Conservation (phyloP, 2,888 invertebrate genomes). For the Noctua janthe region DNA sequence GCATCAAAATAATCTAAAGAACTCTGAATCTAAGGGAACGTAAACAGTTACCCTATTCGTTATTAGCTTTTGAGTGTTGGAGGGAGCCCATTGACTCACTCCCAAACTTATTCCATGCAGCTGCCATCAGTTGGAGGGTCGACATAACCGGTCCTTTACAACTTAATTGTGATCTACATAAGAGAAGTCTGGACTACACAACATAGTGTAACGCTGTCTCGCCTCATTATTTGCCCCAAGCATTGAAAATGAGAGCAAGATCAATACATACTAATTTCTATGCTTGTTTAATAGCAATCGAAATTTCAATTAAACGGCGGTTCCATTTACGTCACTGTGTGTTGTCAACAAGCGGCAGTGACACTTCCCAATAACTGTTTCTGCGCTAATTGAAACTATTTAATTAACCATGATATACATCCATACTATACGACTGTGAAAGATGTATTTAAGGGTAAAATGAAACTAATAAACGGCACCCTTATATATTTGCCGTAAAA, state of each 20-base stretch:
- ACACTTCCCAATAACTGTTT: slow-evolving; percentile 15
- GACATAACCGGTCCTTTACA: slow-evolving; percentile 10
- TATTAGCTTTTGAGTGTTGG: background rate
- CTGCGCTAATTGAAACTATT: slow-evolving; percentile 25
- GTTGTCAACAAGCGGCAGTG: background rate
- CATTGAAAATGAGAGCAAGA: background rate
- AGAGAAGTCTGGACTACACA: background rate
- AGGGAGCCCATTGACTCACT: background rate
- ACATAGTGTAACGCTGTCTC: background rate
- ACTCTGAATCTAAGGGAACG: background rate
- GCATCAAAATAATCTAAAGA: background rate
- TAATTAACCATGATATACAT: slow-evolving; percentile 14
- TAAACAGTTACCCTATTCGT: background rate
- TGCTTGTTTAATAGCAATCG: slow-evolving; percentile 5
- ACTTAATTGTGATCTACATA: background rate
- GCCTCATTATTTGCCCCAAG: background rate
- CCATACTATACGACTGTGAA: background rate
- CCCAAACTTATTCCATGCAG: background rate
- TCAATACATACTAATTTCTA: background rate
- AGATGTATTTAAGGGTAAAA: background rate
- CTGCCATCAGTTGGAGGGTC: slow-evolving; percentile 19
- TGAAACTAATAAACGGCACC: background rate
- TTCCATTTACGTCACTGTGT: slow-evolving; percentile 14
- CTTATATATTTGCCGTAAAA: background rate
- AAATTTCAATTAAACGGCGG: slow-evolving; percentile 20